Evolutionary conservation across 2,888 invertebrate genomes (phyloP).

Genomic region (Plebejus anna): DNA sequence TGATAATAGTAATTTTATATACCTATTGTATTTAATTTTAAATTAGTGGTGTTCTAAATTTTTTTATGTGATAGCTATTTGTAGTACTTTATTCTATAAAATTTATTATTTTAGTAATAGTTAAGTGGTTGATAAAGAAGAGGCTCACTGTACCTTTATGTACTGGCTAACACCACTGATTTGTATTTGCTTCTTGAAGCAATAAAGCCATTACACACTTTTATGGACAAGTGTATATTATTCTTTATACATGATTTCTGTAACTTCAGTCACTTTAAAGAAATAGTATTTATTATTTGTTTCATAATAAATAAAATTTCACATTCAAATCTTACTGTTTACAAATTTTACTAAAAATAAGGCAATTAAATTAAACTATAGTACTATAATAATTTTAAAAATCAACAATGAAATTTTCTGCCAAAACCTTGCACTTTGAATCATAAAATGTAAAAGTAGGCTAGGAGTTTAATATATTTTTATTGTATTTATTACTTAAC

Average conservation of each 20-base stretch:
- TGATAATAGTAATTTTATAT: conserved; percentile 33
- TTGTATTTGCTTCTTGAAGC: no score
- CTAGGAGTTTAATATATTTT: not conserved
- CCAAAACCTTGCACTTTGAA: not conserved
- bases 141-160: not conserved
- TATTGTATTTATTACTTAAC: not conserved
- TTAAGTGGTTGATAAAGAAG: not conserved
- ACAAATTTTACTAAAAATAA: not conserved
- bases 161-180: not conserved
- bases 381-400: not conserved
- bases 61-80: not conserved
- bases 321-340: no score
- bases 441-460: not conserved
- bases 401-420: not conserved
- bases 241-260: no score
- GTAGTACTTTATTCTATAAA: not conserved
- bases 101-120: not conserved
- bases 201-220: no score
- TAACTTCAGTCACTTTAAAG: no score
- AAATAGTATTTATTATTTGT: no score
- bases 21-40: not conserved
- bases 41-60: not conserved
- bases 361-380: not conserved
- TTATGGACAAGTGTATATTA: no score
- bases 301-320: no score